Evolutionary conservation across 2,797 vertebrate species (phyloP).

Genomic region (Cryptoprocta ferox): DNA sequence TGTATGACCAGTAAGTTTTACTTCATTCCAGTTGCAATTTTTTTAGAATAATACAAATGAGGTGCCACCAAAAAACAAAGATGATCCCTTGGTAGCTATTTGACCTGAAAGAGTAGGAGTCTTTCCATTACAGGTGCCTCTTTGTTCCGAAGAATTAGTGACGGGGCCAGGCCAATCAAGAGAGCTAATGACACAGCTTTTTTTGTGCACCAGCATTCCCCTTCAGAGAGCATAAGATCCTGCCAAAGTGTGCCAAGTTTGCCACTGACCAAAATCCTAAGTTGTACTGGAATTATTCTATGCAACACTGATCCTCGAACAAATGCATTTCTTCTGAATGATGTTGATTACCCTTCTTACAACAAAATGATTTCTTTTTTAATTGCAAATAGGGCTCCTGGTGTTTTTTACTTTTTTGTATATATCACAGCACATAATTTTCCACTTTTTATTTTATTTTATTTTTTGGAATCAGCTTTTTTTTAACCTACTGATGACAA

Average conservation of each 20-base stretch:
- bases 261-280: conserved; percentile 88
- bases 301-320: conserved; percentile 92
- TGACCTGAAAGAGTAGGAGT: conserved; percentile 51
- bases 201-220: conserved; percentile 70
- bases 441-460: conserved; percentile 80
- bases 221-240: conserved; percentile 80
- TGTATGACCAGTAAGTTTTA: not conserved
- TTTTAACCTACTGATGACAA: conserved; percentile 78
- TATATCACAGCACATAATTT: conserved; percentile 82
- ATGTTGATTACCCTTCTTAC: conserved; percentile 85
- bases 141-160: not conserved
- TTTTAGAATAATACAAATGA: conserved; percentile 21
- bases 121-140: not conserved
- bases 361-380: conserved; percentile 81
- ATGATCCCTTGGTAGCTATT: not conserved
- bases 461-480: conserved; percentile 80
- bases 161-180: not conserved
- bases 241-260: conserved; percentile 92
- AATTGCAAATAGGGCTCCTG: conserved; percentile 83
- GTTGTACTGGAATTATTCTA: conserved; percentile 95
- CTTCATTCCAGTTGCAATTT: conserved; percentile 10
- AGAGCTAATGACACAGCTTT: conserved; percentile 42
- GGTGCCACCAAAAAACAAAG: not conserved
- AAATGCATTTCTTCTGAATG: conserved; percentile 83
- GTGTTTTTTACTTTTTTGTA: conserved; percentile 87